Evolutionary conservation across 1,140 invertebrate genomes (phyloP), one percentile per base, ranked within the genome.

Genomic region (Camponotus vicinus): DNA sequence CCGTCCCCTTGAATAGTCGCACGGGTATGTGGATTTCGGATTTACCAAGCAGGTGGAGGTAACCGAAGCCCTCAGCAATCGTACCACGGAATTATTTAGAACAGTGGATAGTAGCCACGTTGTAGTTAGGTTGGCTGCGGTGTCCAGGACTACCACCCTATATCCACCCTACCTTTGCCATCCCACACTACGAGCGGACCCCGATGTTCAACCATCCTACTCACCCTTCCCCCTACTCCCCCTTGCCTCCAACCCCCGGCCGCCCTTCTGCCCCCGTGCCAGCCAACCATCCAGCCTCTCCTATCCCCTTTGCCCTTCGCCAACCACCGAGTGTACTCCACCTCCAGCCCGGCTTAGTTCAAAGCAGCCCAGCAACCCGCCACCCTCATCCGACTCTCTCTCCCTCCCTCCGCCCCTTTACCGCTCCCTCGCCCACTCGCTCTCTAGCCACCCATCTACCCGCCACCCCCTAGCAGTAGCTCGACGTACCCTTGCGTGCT

Each of bases 11-110:
- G 66, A 69, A 87, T 57, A 71, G 15, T 61, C 75, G 79, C 84
- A 40, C 86, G 73, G 49, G 67, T 64, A 90, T 34, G 80, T 88
- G 87, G 87, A 91, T 91, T 88, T 89, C 70, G 89, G 79, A 91
- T 87, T 89, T 86, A 79, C 78, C 86, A 88, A 55, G 92, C 92
- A 93, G 89, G 89, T 90, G 89, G 91, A 92, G 37, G 87, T 88
- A 87, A 82, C 89, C 90, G 89, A 93, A 94, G 93, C 92, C 92
- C 92, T 92, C 92, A 92, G 93, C 93, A 94, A 93, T 94, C 92
- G 93, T 92, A 92, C 91, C 91, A 89, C 89, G 89, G 93, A 94
- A 94, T 94, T 94, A 94, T 94, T 94, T 94, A 94, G 93, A 94
- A 93, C 92, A 92, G 92, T 91, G 92, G 91, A 92, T 93, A 92